Evolutionary conservation across 2,113 vertebrate genomes (phyloP).

Genomic region (Ploceus nigricollis): DNA sequence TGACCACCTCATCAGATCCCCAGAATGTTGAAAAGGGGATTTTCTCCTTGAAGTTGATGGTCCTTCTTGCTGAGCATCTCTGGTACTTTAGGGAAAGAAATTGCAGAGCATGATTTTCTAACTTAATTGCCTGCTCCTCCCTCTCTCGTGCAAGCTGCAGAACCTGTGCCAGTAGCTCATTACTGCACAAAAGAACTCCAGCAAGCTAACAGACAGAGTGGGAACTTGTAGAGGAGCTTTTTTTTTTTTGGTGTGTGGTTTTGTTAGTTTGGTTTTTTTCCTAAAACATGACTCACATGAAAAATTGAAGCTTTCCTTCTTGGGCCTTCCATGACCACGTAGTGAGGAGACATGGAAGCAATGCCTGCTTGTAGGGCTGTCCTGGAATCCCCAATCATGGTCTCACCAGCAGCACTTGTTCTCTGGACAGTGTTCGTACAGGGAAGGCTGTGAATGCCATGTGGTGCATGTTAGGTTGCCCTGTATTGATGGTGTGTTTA

Average conservation of each 20-base stretch:
- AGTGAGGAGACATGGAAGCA: background rate
- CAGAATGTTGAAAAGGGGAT: background rate
- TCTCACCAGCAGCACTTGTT: background rate
- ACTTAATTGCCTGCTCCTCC: background rate
- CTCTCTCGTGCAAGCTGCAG: background rate
- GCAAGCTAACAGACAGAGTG: background rate
- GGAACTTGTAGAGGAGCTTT: background rate
- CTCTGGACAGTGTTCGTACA: fast-evolving
- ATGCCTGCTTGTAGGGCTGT: background rate
- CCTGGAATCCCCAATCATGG: background rate
- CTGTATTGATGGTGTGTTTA: background rate
- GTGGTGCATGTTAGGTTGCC: background rate
- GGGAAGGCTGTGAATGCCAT: background rate
- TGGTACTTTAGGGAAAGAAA: background rate
- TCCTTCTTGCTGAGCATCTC: background rate
- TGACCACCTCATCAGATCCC: background rate
- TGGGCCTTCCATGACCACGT: background rate
- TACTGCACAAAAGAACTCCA: background rate
- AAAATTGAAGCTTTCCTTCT: background rate
- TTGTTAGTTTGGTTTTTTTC: background rate
- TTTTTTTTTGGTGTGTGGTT: background rate
- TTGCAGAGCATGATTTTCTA: background rate
- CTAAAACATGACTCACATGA: background rate
- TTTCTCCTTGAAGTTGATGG: background rate
- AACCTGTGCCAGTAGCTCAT: background rate